A percentile compares a stretch with the other conserved stretches of the same genome.
These are phyloP conservation scores for Eremobia ochroleuca DNA, from an alignment of 2,888 invertebrate species.

Conservation along the genomic window DNA sequence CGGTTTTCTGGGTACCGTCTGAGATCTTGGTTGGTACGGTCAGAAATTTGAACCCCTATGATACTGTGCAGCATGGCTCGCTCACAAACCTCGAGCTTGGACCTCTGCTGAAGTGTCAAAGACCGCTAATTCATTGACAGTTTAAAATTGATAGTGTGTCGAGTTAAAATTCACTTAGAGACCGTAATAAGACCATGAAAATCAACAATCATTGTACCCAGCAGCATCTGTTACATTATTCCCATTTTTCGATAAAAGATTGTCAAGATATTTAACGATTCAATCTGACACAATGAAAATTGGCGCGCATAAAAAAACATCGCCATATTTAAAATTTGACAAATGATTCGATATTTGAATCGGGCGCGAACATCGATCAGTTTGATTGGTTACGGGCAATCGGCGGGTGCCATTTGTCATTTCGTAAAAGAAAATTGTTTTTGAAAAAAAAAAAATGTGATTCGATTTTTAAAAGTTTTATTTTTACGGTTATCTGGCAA, in stretches of 20 bases:
- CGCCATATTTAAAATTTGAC: conserved; percentile 84
- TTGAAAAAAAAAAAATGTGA: conserved; percentile 48
- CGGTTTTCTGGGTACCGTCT: too few relatives aligned
- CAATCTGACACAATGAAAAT: conserved; percentile 70
- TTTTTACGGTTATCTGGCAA: conserved; percentile 45
- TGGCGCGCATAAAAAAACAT: conserved; percentile 61
- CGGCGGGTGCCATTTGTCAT: conserved; percentile 84
- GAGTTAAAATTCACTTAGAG: conserved; percentile 7
- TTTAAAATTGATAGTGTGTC: conserved; percentile 14
- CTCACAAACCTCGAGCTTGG: too few relatives aligned
- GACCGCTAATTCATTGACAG: background rate
- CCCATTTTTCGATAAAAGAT: conserved; percentile 60
- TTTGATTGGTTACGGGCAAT: conserved; percentile 86
- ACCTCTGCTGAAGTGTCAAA: too few relatives aligned
- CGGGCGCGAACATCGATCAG: conserved; percentile 83
- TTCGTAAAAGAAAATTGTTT: conserved; percentile 72
- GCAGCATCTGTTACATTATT: conserved; percentile 54
- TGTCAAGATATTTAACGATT: conserved; percentile 70
- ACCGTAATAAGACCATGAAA: conserved; percentile 50
- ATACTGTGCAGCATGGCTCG: too few relatives aligned
- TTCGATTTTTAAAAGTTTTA: conserved; percentile 54
- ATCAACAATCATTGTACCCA: conserved; percentile 47
- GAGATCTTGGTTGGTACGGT: too few relatives aligned
- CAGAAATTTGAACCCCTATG: too few relatives aligned
- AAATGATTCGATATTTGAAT: conserved; percentile 84